Conservation (phyloP, 2,113 vertebrate genomes). For the Halcyon malimbica region DNA sequence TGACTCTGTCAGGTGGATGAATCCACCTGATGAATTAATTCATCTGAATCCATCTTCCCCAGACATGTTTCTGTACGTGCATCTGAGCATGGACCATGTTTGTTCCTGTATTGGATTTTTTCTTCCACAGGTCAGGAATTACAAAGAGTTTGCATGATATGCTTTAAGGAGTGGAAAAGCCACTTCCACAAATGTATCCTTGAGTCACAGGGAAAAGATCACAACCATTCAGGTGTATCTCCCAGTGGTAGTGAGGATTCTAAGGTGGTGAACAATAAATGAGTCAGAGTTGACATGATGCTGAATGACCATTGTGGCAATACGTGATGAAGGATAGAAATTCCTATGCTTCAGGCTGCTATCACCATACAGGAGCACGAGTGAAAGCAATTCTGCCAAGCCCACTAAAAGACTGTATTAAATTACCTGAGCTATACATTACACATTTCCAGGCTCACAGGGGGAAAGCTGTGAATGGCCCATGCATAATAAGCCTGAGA, state of each 20-base stretch:
- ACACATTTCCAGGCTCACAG: not conserved
- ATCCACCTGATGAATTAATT: not conserved
- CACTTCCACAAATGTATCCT: not conserved
- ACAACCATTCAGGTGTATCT: not conserved
- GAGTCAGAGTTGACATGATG: not conserved
- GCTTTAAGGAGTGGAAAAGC: not conserved
- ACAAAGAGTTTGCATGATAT: not conserved
- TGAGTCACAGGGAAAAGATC: not conserved
- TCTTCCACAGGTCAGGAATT: not conserved
- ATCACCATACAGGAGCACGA: fast-evolving
- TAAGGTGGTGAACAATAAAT: not conserved
- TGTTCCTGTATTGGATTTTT: not conserved
- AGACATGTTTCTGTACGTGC: not conserved
- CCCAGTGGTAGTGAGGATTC: not conserved
- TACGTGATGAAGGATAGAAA: not conserved
- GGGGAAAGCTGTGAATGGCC: not conserved
- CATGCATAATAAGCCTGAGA: not conserved
- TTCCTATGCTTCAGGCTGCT: not conserved
- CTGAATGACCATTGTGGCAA: not conserved
- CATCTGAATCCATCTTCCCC: not conserved
- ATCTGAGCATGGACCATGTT: not conserved
- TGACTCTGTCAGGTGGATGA: not conserved
- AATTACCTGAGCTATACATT: not conserved
- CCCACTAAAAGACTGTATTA: not conserved
- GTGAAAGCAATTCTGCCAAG: not conserved